A percentile compares a stretch with the other conserved stretches of the same genome.
Conservation (phyloP, 37 sponge, comb jelly and placozoan genomes). For the Ephydatia muelleri region DNA sequence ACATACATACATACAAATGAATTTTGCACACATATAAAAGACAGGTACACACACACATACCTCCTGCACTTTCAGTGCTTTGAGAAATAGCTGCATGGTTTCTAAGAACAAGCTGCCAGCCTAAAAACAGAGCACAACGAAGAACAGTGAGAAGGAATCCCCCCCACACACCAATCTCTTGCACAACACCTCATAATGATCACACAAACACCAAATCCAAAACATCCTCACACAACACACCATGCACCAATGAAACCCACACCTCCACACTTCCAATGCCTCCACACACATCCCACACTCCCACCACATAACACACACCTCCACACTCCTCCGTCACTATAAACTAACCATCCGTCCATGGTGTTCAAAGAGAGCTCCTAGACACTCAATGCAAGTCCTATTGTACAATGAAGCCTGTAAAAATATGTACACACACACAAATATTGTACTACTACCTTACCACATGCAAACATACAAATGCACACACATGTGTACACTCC, state of each 20-base stretch:
- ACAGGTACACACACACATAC: conserved; percentile 1
- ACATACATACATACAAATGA: too few species aligned
- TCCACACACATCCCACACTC: too few species aligned
- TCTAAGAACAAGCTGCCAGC: conserved; percentile 75
- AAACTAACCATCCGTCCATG: conserved; percentile 80
- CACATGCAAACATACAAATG: not conserved
- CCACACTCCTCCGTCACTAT: too few species aligned
- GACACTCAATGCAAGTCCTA: conserved; percentile 65
- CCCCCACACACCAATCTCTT: too few species aligned
- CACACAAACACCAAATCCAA: too few species aligned
- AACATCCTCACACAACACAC: too few species aligned
- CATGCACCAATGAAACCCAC: too few species aligned
- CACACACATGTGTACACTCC: too few species aligned
- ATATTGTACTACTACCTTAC: not conserved
- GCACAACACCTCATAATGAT: too few species aligned
- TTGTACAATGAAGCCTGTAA: not conserved
- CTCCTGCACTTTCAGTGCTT: conserved; percentile 67
- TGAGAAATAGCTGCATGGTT: conserved; percentile 64
- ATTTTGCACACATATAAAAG: not conserved
- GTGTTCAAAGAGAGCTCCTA: conserved; percentile 61
- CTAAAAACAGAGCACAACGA: conserved; percentile 12
- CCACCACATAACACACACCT: too few species aligned
- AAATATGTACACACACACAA: not conserved
- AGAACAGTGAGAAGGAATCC: not conserved
- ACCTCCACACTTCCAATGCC: too few species aligned